Evolutionary conservation across 2,113 vertebrate genomes (phyloP), one percentile per base, ranked within the genome.

Genomic region (Lota lota): DNA sequence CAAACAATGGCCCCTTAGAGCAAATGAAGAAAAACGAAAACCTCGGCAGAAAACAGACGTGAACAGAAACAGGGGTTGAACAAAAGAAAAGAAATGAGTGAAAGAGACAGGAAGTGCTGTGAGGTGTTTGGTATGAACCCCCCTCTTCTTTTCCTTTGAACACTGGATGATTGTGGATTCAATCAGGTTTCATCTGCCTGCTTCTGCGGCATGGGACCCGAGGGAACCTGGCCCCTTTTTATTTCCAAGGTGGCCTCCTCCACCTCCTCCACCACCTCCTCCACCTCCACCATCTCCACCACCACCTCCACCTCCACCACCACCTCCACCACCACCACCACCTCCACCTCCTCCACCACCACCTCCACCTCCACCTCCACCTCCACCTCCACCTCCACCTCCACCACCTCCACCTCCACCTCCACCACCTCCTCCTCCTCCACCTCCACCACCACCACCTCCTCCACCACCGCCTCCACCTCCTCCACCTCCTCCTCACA

Each of bases 161-260:
- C 76, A 64, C 51, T 65, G 64, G 69, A 65, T 24, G 57, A 76
- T 61, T 76, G 66, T 71, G 67, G 75, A 76, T 79, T 82, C 74
- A 85, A 73, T 89, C 77, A 68, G 54, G 24, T 82, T 83, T 87
- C 74, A 76, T 87, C 68, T 76, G 51, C 24, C 60, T 72, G 58
- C 72, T 24, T 76, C 70, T 68, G 57, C 40, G 56, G 66, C 24
- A 53, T 59, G 53, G 20, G 16, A 21, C 74, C 64, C 28, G 22
- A 54, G 67, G 68, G 74, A 79, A 15, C 20, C 57, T 66, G 56
- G 61, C 22, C 11, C 7, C 22, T 73, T 81, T 74, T 68, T 72
- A 74, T 77, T 64, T 69, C 24, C 47, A 40, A 4, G 51, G 58
- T 72, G 60, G 71, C 72, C 22, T 65, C 70, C 53, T 53, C 77